Base-by-base conservation (phyloP, 1,140 invertebrate genomes). In the Rhynchophorus ferrugineus region DNA sequence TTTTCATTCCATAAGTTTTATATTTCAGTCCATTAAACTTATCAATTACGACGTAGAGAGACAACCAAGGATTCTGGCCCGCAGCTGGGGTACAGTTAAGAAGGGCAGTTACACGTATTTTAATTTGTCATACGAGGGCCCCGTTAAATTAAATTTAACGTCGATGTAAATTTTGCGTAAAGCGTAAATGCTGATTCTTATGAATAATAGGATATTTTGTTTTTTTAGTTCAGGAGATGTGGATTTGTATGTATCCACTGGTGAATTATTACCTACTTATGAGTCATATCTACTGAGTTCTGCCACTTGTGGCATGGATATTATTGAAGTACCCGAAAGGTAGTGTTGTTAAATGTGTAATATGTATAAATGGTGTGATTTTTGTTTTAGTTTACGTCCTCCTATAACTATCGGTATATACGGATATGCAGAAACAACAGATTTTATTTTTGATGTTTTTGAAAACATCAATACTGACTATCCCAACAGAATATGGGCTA, bases 231-330 rank as follows among this genome's bases (percentile, higher is more conserved):
- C 34, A 13, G 78, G 78, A 5, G 78, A 81, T 70, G 73, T 72
- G 21, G 78, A 81, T 64, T 50, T 81, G 20, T 81, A 79, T 61
- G 63, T 79, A 11, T 77, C 77, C 5, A 69, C 76, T 46, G 61
- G 62, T 29, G 65, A 65, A 3, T 47, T 63, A 17, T 65, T 70
- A 42, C 78, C 78, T 18, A 74, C 73, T 5, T 75, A 65, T 65
- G 69, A 74, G 18, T 65, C 70, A 11, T 77, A 78, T 63, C 71
- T 72, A 44, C 56, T 77, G 13, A 72, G 79, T 49, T 78, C 77
- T n/a, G 70, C 71, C 22, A 76, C 76, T 18, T 80, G 77, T 69
- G 78, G 78, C 8, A 43, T 67, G 41, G 78, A 81, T 58, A 55
- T 63, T 33, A 61, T 80, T 46, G 69, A 74, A 55, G 69, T 81